Conservation (phyloP, 2,113 vertebrate genomes). For the Alosa alosa region DNA sequence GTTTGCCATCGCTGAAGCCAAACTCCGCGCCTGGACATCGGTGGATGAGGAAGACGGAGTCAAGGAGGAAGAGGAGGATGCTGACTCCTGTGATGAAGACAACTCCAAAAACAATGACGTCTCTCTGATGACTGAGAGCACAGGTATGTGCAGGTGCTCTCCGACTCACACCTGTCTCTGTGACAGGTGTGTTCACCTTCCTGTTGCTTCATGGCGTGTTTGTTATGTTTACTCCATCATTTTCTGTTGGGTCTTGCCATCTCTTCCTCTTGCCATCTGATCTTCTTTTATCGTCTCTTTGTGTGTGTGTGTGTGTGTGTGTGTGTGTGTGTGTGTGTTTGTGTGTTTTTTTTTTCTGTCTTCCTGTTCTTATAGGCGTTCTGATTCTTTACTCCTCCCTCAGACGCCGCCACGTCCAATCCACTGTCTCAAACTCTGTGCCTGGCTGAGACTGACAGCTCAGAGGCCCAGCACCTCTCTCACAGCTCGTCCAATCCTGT, state of each 20-base stretch:
- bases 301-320: not conserved
- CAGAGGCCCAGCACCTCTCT: constrained; percentile 20
- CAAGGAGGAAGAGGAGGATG: constrained; percentile 54
- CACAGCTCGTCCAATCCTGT: not conserved
- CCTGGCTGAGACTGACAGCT: constrained; percentile 51
- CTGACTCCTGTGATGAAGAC: constrained; percentile 85
- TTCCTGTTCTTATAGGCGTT: constrained; percentile 48
- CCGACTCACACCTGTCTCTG: not conserved
- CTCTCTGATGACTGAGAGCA: constrained; percentile 48
- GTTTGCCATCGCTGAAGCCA: constrained; percentile 95
- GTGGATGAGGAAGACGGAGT: constrained; percentile 86
- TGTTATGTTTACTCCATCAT: constrained; percentile 5
- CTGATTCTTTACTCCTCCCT: constrained; percentile 67
- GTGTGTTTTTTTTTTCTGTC: not conserved
- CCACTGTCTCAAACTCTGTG: constrained; percentile 32
- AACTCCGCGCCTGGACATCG: constrained; percentile 92
- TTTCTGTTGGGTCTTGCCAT: not conserved
- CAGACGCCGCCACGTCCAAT: constrained; percentile 58
- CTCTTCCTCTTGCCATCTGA: constrained; percentile 36
- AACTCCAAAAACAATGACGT: constrained; percentile 63
- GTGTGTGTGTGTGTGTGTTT: not conserved
- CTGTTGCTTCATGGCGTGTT: constrained; percentile 35
- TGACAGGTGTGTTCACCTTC: constrained; percentile 30
- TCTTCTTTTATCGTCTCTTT: not conserved
- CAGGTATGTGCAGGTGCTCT: constrained; percentile 55